Evolutionary conservation across 2,888 invertebrate species (phyloP).

Genomic region (Nysson spinosus): DNA sequence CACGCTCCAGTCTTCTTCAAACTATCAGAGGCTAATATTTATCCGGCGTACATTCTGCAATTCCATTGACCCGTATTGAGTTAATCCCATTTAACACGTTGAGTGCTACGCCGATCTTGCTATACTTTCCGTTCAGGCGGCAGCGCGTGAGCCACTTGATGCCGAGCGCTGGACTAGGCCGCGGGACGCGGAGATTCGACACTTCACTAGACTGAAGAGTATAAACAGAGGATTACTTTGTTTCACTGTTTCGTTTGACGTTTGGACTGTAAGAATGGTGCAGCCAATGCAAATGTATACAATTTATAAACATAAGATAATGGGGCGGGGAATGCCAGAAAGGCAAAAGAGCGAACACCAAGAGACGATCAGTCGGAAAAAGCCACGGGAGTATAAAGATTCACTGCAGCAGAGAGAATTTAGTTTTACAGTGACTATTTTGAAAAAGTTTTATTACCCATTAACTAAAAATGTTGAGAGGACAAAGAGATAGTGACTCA

Average conservation of each 20-base stretch:
- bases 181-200: no score
- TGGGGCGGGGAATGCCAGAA: constrained; percentile 25
- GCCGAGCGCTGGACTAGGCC: no score
- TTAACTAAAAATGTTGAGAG: constrained; percentile 20
- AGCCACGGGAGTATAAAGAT: constrained; percentile 19
- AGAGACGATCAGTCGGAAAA: constrained; percentile 20
- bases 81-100: no score
- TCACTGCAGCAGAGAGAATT: constrained; percentile 19
- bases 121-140: no score
- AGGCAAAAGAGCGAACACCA: constrained; percentile 14
- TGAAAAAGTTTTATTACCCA: constrained; percentile 18
- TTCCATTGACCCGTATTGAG: no score
- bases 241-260: constrained; percentile 24
- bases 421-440: constrained; percentile 25
- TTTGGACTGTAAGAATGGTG: constrained; percentile 24
- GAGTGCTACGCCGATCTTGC: no score
- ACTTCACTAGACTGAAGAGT: constrained; percentile 14
- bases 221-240: constrained; percentile 5
- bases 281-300: constrained; percentile 19
- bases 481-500: neutral
- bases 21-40: no score
- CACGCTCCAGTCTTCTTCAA: no score
- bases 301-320: constrained; percentile 21
- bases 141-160: no score
- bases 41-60: no score